Base-by-base conservation (phyloP, 35 echinoderm and acorn worm species). In the Acanthaster planci region DNA sequence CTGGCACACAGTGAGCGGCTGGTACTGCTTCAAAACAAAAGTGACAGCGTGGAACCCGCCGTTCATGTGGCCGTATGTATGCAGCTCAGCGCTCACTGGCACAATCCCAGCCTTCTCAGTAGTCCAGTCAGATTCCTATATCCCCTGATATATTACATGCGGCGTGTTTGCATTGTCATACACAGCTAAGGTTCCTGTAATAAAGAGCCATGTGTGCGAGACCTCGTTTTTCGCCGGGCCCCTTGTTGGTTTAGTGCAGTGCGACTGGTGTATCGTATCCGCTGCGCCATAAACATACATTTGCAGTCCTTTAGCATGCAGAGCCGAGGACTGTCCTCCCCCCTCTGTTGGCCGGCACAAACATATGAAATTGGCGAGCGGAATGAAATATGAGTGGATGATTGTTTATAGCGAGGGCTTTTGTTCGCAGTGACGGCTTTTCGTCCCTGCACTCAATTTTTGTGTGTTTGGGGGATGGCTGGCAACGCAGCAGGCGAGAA, bases 321-420 rank as follows among this genome's bases (percentile, higher is more conserved):
- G 26, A 15, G 64, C 64, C 21, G 27, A 21, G 27, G 64, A 14
- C 34, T 1, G 64, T n/a, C 10, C 9, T 72, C 64, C 64, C 64
- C 23, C 26, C 64, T 34, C 26, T 72, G 64, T 30, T 26, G 64
- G 64, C 64, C 64, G 64, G 57, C 21, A 26, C 64, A 72, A 72
- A 72, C 64, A 72, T 29, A 72, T 72, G 34, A 72, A 72, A 72
- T 72, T 72, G 64, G 64, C 64, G 64, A 72, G 34, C 64, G 64
- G 64, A 72, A 72, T 72, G 64, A 72, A 72, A 72, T 72, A 72
- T 72, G 64, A 72, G 64, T 72, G 64, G 64, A 72, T 27, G 64
- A 72, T 72, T 72, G 64, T 72, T 72, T 72, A 72, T 72, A 72
- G 64, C 64, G 19, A 26, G 23, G 64, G 64, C 64, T 72, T 72